Conservation (phyloP, 1,140 invertebrate genomes). For the Pachypeltis micranthus region DNA sequence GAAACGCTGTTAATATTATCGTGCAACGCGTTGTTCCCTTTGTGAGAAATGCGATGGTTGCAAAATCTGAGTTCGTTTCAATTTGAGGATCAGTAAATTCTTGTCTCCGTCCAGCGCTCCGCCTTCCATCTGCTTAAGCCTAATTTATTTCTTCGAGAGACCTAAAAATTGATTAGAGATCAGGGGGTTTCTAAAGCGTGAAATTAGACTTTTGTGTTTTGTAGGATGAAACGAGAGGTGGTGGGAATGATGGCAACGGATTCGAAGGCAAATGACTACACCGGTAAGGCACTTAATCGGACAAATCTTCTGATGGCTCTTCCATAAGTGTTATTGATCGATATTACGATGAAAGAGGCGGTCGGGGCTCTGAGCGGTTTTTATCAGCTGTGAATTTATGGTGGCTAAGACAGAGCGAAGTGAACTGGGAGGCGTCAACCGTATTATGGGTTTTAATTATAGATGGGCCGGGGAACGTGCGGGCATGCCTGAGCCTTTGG, state of each 20-base stretch:
- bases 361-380: constrained; percentile 4
- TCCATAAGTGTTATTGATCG: constrained; percentile 14
- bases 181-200: constrained; percentile 9
- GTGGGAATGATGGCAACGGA: neutral
- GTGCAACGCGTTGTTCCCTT: too few species aligned
- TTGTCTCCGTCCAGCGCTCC: neutral
- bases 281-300: constrained; percentile 9
- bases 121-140: neutral
- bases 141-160: neutral
- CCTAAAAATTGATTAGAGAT: constrained; percentile 8
- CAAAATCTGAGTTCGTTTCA: too few species aligned
- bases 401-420: constrained; percentile 11
- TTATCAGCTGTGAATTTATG: constrained; percentile 17
- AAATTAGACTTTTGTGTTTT: constrained; percentile 9
- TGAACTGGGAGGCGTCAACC: constrained; percentile 13
- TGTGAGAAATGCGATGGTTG: too few species aligned
- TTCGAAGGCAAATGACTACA: neutral
- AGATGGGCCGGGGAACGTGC: constrained; percentile 13
- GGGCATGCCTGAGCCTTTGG: constrained; percentile 8
- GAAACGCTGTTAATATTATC: too few species aligned
- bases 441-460: constrained; percentile 16
- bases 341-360: constrained; percentile 12
- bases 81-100: neutral
- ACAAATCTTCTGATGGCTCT: constrained; percentile 3
- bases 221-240: neutral